Evolutionary conservation across 1,140 invertebrate genomes (phyloP).

Genomic region (Micrasema longulum): DNA sequence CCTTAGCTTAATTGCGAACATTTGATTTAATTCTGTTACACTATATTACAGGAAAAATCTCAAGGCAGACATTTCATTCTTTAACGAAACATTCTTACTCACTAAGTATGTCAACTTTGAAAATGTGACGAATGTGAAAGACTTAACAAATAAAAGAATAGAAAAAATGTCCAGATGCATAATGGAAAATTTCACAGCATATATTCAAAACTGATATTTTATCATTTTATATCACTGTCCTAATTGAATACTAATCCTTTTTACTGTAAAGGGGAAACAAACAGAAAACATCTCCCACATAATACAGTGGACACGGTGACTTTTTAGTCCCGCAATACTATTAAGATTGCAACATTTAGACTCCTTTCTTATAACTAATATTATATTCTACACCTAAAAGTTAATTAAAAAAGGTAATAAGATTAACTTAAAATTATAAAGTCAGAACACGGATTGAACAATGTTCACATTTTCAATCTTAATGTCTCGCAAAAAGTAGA

Average conservation of each 20-base stretch:
- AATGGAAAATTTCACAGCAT: slow-evolving; percentile 36
- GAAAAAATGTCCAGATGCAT: slow-evolving; percentile 28
- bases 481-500: slow-evolving; percentile 18
- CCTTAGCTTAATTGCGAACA: too few relatives aligned
- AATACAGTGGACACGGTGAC: slow-evolving; percentile 27
- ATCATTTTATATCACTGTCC: slow-evolving; percentile 17
- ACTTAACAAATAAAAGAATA: slow-evolving; percentile 33
- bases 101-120: slow-evolving; percentile 31
- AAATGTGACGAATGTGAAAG: slow-evolving; percentile 35
- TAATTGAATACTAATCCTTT: too few relatives aligned
- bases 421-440: slow-evolving; percentile 36
- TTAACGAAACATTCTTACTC: slow-evolving; percentile 24
- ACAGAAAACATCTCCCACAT: too few relatives aligned
- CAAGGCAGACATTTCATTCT: not conserved
- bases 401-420: slow-evolving; percentile 30
- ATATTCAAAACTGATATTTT: slow-evolving; percentile 20
- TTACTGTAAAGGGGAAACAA: too few relatives aligned
- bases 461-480: slow-evolving; percentile 21
- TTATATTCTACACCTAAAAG: slow-evolving; percentile 43
- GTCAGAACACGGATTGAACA: slow-evolving; percentile 37
- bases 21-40: too few relatives aligned
- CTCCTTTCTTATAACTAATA: slow-evolving; percentile 22
- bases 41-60: slow-evolving; percentile 19
- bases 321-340: too few relatives aligned
- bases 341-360: too few relatives aligned